These are phyloP conservation scores for Drosophila trapezifrons DNA, from an alignment of 1,140 invertebrate genomes.

Conservation along the genomic window DNA sequence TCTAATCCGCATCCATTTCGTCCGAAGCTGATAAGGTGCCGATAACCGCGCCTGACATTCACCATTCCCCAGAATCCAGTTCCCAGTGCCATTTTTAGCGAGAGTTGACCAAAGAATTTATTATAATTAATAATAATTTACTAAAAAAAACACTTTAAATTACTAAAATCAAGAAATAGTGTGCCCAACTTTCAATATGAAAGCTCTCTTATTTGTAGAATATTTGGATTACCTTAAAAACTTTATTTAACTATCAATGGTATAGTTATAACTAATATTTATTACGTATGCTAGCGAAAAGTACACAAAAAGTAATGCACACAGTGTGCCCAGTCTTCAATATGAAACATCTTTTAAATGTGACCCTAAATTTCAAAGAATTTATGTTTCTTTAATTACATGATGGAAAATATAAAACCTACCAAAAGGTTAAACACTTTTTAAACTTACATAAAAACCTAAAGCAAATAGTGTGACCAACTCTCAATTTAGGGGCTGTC, in stretches of 20 bases:
- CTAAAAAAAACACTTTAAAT: too few relatives aligned
- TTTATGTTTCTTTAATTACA: not conserved
- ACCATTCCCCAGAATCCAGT: not conserved
- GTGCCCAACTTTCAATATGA: not conserved
- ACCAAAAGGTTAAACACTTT: too few relatives aligned
- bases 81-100: not conserved
- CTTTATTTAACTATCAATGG: too few relatives aligned
- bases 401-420: too few relatives aligned
- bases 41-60: conserved; percentile 50
- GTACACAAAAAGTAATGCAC: not conserved
- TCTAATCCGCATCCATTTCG: conserved; percentile 13
- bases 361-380: too few relatives aligned
- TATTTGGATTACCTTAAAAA: not conserved
- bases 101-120: not conserved
- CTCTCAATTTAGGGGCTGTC: too few relatives aligned
- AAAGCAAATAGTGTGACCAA: not conserved
- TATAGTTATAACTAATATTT: too few relatives aligned
- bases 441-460: too few relatives aligned
- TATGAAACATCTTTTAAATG: not conserved
- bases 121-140: not conserved
- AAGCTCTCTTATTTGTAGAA: not conserved
- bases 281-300: not conserved
- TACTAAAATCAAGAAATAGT: not conserved
- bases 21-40: conserved; percentile 30
- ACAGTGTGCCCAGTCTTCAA: not conserved